Evolutionary conservation across 2,113 vertebrate genomes (phyloP).

Genomic region (Xiphophorus maculatus): DNA sequence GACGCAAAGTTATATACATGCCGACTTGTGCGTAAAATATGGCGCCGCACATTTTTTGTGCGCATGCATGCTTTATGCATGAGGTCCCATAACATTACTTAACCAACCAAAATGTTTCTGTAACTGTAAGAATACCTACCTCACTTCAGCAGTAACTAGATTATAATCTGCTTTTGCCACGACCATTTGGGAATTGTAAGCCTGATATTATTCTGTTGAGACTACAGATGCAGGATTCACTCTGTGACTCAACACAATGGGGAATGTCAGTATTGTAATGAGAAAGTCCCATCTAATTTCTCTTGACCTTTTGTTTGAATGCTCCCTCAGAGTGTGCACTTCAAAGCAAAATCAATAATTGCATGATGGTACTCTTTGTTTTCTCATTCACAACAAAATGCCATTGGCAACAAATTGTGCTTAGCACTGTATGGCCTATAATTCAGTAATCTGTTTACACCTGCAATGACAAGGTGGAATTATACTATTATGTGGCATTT

Average conservation of each 20-base stretch:
- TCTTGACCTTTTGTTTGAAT: conserved; percentile 70
- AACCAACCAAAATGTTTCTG: conserved; percentile 1
- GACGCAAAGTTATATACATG: too few relatives aligned
- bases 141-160: conserved; percentile 5
- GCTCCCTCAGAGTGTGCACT: conserved; percentile 58
- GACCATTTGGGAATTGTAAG: conserved; percentile 20
- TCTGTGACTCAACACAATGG: conserved; percentile 40
- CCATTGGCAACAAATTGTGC: conserved; percentile 37
- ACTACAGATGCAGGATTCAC: conserved; percentile 27
- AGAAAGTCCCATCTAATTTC: conserved; percentile 62
- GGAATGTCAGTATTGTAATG: conserved; percentile 58
- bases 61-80: too few relatives aligned
- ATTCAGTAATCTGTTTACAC: conserved; percentile 32
- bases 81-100: conserved; percentile 8
- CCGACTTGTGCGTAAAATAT: too few relatives aligned
- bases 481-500: conserved; percentile 26
- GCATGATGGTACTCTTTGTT: conserved; percentile 40
- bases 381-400: conserved; percentile 32
- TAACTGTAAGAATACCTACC: conserved; percentile 14
- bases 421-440: conserved; percentile 17
- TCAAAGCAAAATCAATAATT: conserved; percentile 67
- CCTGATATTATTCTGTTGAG: conserved; percentile 25
- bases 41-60: too few relatives aligned
- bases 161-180: conserved; percentile 35
- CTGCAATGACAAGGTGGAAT: conserved; percentile 30